A percentile compares a stretch with the other conserved stretches of the same genome.
Conservation (phyloP, 2,797 vertebrate species). For the Cuniculus paca region DNA sequence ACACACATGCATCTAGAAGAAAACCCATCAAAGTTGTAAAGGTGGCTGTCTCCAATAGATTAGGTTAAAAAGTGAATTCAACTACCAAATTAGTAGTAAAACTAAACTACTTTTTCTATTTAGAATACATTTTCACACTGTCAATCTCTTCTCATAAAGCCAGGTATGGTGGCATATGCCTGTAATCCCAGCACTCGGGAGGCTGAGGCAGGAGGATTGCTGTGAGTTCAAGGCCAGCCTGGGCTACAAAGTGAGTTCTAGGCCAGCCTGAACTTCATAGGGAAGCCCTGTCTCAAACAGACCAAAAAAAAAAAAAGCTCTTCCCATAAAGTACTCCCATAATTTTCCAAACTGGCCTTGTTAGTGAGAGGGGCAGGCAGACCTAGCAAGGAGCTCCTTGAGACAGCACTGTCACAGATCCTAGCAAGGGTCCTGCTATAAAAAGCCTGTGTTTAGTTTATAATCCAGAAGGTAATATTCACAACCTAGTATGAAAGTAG, state of each 20-base stretch:
- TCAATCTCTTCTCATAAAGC: not conserved
- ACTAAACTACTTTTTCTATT: not conserved
- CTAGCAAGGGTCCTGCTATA: not conserved
- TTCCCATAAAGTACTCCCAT: not conserved
- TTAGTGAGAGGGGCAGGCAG: not conserved
- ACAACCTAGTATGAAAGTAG: not conserved
- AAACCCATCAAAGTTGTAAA: not conserved
- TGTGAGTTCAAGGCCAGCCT: not conserved
- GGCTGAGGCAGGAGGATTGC: not conserved
- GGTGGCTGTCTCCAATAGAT: not conserved
- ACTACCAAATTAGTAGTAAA: not conserved
- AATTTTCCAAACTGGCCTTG: not conserved
- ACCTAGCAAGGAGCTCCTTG: not conserved
- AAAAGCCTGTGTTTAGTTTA: not conserved
- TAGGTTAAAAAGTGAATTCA: not conserved
- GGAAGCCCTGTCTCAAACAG: not conserved
- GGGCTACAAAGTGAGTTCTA: too few species aligned
- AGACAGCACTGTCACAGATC: not conserved
- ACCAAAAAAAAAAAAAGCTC: too few species aligned
- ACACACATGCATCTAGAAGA: not conserved
- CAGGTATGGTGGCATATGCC: not conserved
- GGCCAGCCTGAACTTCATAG: not conserved
- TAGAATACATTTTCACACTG: not conserved
- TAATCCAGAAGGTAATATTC: not conserved
- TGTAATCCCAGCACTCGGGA: not conserved